Percentiles rank a stretch among this genome's conserved stretches.
Evolutionary conservation across 2,888 invertebrate species (phyloP).

Genomic region (Meteorus cinctellus): DNA sequence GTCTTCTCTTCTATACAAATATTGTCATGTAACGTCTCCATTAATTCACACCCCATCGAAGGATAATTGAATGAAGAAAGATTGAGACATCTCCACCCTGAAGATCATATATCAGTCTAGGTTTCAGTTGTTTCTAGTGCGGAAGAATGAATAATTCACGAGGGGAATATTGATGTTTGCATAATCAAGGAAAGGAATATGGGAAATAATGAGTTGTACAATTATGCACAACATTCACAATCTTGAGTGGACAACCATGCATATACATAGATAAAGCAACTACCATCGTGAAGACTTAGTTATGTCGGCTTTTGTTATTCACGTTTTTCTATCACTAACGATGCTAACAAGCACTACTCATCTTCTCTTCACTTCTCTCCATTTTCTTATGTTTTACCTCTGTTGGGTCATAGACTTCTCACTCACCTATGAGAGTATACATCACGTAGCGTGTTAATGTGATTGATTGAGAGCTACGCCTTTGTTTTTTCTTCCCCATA

Average conservation of each 20-base stretch:
- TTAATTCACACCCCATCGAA: neutral
- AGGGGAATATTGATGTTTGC: neutral
- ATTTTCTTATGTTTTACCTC: neutral
- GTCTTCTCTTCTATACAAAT: neutral
- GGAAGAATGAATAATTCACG: too few relatives aligned
- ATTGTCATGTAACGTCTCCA: neutral
- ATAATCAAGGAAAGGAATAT: slow-evolving; percentile 1
- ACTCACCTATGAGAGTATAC: slow-evolving; percentile 4
- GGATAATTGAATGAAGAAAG: neutral
- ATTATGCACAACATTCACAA: neutral
- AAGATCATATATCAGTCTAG: too few relatives aligned
- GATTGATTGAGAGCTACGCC: slow-evolving; percentile 32
- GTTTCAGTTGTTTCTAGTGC: too few relatives aligned
- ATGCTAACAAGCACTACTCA: slow-evolving; percentile 62
- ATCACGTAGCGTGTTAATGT: slow-evolving; percentile 38
- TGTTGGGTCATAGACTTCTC: neutral
- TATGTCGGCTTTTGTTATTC: slow-evolving; percentile 31
- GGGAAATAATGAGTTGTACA: slow-evolving; percentile 15
- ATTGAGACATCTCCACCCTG: too few relatives aligned
- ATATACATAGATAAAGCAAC: neutral
- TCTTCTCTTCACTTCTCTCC: neutral
- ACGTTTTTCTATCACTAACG: slow-evolving; percentile 57
- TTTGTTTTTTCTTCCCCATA: slow-evolving; percentile 8
- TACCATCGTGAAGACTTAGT: slow-evolving; percentile 13
- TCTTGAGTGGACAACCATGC: neutral